Base-by-base conservation (phyloP, 2,113 vertebrate genomes). In the Psilopogon haemacephalus region DNA sequence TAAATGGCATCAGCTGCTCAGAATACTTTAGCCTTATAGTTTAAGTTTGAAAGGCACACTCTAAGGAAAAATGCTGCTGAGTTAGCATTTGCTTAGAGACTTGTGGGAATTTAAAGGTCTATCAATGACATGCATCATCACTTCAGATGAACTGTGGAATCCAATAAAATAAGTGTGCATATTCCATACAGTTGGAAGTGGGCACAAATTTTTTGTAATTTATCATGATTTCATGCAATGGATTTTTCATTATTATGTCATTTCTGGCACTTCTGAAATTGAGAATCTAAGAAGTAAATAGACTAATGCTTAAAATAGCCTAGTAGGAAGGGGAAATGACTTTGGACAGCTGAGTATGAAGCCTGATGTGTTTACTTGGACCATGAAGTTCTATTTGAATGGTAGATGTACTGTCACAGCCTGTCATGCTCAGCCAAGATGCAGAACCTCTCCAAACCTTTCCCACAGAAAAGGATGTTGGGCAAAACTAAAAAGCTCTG, bases 61-160 rank as follows among this genome's bases (percentile, higher is more conserved):
- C 50, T 83, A 81, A 86, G 87, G 52, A 89, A 86, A 94, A 91
- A 42, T 40, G 19, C 13, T 72, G 79, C 73, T 67, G 75, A 91
- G 18, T 58, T 37, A 62, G 37, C 44, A 37, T 83, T 75, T 95
- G 64, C 40, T 67, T 70, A 48, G 37, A 88, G 24, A 17, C 19
- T 91, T 82, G 55, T 81, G 52, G 62, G 52, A 93, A 93, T 90
- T 68, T 71, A 77, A 38, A 76, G 32, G 46, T 77, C 87, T 93
- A 88, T 80, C 91, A 74, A 81, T 95, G 93, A 94, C 87, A 96
- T 84, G 94, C 91, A 95, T 93, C 87, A 86, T 81, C 58, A 68
- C 24, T 95, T 95, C 62, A 93, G 91, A 93, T 88, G 54, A 89
- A 93, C 82, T 96, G 93, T 95, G 82, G 84, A 95, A 95, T 93